A percentile compares a stretch with the other conserved stretches of the same genome.
Conservation (phyloP, 1,140 invertebrate genomes). For the Cheumatopsyche charites region DNA sequence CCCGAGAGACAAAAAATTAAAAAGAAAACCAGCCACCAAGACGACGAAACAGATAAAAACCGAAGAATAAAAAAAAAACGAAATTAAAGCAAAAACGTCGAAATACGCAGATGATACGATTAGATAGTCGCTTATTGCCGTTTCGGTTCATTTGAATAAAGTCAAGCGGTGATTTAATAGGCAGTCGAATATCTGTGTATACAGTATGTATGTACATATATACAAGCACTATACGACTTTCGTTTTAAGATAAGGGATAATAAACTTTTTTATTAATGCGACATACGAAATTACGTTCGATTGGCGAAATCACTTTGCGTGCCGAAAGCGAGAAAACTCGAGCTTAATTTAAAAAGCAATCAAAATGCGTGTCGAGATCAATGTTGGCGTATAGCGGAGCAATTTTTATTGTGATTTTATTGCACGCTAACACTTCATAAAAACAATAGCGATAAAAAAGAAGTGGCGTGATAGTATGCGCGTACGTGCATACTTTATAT, state of each 20-base stretch:
- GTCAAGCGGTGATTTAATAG: slow-evolving; percentile 17
- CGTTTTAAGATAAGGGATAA: neutral
- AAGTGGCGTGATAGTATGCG: slow-evolving; percentile 14
- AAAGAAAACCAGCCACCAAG: too few species aligned
- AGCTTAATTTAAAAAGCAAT: too few species aligned
- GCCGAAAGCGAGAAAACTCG: too few species aligned
- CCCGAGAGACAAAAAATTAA: too few species aligned
- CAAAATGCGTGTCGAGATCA: slow-evolving; percentile 8
- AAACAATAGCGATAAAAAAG: neutral
- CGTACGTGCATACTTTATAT: neutral
- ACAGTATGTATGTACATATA: too few species aligned
- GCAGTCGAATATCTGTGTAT: neutral
- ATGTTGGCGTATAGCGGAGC: neutral
- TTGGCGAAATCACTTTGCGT: too few species aligned
- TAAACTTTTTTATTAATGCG: neutral
- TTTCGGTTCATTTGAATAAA: slow-evolving; percentile 23
- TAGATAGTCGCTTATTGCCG: slow-evolving; percentile 12
- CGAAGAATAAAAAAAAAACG: too few species aligned
- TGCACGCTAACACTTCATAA: slow-evolving; percentile 17
- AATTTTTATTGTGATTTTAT: slow-evolving; percentile 14
- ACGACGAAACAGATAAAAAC: too few species aligned
- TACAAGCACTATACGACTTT: slow-evolving; percentile 2
- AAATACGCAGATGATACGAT: slow-evolving; percentile 19
- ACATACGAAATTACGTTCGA: too few species aligned
- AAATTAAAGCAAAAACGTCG: neutral